These are phyloP conservation scores for Pristionchus japonicus DNA, from an alignment of 2,888 invertebrate species.

Conservation along the genomic window DNA sequence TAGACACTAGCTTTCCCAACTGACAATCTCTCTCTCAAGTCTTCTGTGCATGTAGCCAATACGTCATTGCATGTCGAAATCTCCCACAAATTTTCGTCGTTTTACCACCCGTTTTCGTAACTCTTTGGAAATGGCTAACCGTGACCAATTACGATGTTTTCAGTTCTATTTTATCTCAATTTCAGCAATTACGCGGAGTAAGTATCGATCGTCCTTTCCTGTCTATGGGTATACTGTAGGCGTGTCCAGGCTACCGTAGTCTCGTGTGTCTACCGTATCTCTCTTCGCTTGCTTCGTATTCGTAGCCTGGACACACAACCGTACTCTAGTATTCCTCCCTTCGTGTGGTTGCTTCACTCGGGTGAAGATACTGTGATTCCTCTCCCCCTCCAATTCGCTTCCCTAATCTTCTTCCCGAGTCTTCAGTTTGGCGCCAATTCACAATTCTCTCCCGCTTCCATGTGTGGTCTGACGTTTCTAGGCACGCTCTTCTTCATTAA, in stretches of 20 bases:
- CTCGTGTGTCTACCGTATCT: conserved; percentile 18
- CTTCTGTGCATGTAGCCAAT: conserved; percentile 34
- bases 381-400: neutral
- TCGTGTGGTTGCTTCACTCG: neutral
- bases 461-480: conserved; percentile 6
- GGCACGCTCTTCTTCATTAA: neutral
- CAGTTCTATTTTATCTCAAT: conserved; percentile 8
- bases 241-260: conserved; percentile 32
- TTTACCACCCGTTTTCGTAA: conserved; percentile 23
- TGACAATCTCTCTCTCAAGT: neutral
- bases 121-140: neutral
- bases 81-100: conserved; percentile 38
- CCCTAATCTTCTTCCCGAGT: neutral
- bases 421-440: neutral
- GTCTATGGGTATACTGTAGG: conserved; percentile 35
- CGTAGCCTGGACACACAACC: conserved; percentile 12
- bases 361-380: conserved; percentile 18
- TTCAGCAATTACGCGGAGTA: conserved; percentile 47
- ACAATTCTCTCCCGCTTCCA: neutral
- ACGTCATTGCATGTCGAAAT: conserved; percentile 29
- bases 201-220: conserved; percentile 41
- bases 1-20: neutral
- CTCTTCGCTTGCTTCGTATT: conserved; percentile 15
- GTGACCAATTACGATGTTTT: conserved; percentile 2
- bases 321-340: neutral